These are phyloP conservation scores for Dasyornis broadbenti DNA, from an alignment of 2,113 vertebrate genomes.

Conservation along the genomic window DNA sequence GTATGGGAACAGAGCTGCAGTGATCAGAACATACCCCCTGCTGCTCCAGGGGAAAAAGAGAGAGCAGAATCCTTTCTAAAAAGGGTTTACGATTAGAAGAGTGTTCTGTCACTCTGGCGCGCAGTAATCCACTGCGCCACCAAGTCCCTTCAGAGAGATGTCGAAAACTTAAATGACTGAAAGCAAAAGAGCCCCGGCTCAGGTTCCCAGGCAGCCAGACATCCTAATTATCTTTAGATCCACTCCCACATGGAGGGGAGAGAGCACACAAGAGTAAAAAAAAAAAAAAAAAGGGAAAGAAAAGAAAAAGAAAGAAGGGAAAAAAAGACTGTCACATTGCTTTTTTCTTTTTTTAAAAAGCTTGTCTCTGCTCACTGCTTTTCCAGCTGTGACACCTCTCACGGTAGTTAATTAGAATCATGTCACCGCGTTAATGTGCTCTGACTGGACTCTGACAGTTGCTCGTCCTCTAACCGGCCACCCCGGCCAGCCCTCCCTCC, in stretches of 20 bases:
- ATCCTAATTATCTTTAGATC: constrained; percentile 80
- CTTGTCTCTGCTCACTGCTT: constrained; percentile 71
- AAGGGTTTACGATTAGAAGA: constrained; percentile 69
- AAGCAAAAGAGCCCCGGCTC: constrained; percentile 72
- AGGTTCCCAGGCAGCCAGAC: constrained; percentile 72
- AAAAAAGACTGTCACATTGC: constrained; percentile 79
- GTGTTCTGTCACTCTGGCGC: constrained; percentile 70
- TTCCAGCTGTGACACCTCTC: constrained; percentile 84
- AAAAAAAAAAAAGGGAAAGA: neutral
- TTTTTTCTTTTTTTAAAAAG: constrained; percentile 79
- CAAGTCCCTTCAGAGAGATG: constrained; percentile 79
- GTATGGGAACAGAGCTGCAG: constrained; percentile 57
- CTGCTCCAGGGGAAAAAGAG: constrained; percentile 67
- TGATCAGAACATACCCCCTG: constrained; percentile 79
- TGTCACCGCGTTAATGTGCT: constrained; percentile 85
- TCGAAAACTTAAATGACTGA: constrained; percentile 79
- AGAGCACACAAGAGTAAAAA: constrained; percentile 59
- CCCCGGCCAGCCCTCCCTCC: neutral
- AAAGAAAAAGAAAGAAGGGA: neutral
- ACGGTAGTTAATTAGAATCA: constrained; percentile 86
- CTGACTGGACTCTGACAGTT: constrained; percentile 81
- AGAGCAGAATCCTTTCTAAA: constrained; percentile 65
- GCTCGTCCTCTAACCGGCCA: constrained; percentile 17
- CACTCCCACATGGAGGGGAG: constrained; percentile 73
- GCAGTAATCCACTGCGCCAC: constrained; percentile 75